phyloP scores from a whole-genome alignment of 2,797 vertebrate genomes.

The Muraenolepis orangiensis region DNA sequence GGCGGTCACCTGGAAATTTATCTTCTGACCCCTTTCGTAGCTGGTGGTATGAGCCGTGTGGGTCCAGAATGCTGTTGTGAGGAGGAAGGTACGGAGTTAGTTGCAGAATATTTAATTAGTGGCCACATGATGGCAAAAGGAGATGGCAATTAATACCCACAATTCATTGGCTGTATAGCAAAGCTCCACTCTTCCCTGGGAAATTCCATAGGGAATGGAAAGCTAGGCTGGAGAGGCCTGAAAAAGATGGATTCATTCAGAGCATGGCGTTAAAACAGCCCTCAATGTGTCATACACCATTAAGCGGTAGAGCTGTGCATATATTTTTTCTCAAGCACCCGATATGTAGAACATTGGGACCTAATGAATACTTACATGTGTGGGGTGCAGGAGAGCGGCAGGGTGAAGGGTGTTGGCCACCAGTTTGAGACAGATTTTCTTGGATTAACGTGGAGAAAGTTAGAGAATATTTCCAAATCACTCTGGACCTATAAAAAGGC shows the following conservation, averaged over 20 bases:
- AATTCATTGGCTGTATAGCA: constrained; percentile 48
- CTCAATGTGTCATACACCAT: not conserved
- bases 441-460: constrained; percentile 44
- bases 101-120: not conserved
- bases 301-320: not conserved
- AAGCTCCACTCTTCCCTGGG: constrained; percentile 17
- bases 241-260: not conserved
- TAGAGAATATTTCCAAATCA: constrained; percentile 42
- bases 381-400: constrained; percentile 49
- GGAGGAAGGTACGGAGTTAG: not conserved
- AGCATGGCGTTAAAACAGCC: not conserved
- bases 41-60: constrained; percentile 31
- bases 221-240: not conserved
- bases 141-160: constrained; percentile 42
- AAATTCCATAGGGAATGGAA: not conserved
- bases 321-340: not conserved
- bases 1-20: constrained; percentile 58
- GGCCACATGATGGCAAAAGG: not conserved
- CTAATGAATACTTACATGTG: constrained; percentile 33
- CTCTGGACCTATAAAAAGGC: constrained; percentile 45
- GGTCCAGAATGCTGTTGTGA: constrained; percentile 62
- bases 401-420: constrained; percentile 28
- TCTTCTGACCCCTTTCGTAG: constrained; percentile 53
- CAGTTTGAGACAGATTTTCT: constrained; percentile 3
- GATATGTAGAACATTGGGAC: not conserved